phyloP scores from a whole-genome alignment of 2,888 invertebrate genomes.

The Cerceris ruficornis region DNA sequence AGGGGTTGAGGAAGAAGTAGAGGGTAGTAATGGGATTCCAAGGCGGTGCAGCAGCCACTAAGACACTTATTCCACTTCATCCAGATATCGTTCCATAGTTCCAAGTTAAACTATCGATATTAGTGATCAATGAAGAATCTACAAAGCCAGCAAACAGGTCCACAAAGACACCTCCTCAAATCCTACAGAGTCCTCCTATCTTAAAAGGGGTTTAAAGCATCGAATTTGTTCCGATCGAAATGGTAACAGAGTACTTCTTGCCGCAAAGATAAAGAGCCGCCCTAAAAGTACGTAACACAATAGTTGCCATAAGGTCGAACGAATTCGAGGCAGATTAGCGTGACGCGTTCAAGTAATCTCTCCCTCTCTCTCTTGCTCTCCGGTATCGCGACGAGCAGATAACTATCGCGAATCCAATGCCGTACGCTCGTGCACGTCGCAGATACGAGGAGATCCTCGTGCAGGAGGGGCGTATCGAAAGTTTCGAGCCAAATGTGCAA shows the following conservation, averaged over 20 bases:
- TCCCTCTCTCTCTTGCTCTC: neutral
- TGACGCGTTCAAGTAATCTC: slow-evolving; percentile 51
- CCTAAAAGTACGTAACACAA: slow-evolving; percentile 47
- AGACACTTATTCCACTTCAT: too few relatives aligned
- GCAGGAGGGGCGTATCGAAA: slow-evolving; percentile 36
- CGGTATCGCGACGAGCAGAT: slow-evolving; percentile 51
- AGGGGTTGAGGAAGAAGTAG: too few relatives aligned
- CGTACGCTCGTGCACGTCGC: slow-evolving; percentile 17
- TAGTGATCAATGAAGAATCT: too few relatives aligned
- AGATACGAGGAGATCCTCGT: slow-evolving; percentile 7
- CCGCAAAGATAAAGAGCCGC: neutral
- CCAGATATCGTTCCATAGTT: too few relatives aligned
- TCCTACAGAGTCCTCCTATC: too few relatives aligned
- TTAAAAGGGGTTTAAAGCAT: too few relatives aligned
- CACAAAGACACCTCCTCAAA: too few relatives aligned
- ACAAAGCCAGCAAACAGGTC: too few relatives aligned
- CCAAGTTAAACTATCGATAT: too few relatives aligned
- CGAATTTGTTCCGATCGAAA: neutral
- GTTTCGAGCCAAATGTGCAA: slow-evolving; percentile 81
- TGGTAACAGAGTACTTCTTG: neutral
- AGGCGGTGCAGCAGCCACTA: too few relatives aligned
- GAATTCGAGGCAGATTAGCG: slow-evolving; percentile 57
- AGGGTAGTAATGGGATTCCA: too few relatives aligned
- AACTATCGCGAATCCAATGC: slow-evolving; percentile 52
- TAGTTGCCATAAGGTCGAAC: slow-evolving; percentile 55